Evolutionary conservation across 2,888 invertebrate genomes (phyloP).

Genomic region (Melanargia galathea): DNA sequence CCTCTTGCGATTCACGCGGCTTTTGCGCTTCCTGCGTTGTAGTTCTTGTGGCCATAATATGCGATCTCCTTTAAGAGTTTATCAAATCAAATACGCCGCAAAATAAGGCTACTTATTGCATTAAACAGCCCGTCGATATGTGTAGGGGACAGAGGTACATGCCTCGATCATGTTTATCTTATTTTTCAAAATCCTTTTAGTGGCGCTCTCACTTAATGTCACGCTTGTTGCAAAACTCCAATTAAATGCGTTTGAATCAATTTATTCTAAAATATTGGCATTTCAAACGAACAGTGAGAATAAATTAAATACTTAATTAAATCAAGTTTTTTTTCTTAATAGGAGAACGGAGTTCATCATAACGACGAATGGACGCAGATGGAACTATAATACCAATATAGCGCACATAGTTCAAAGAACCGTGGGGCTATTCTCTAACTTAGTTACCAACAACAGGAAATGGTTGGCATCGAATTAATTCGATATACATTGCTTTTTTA

Average conservation of each 20-base stretch:
- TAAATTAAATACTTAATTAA: background rate
- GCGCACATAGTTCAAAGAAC: too few species aligned
- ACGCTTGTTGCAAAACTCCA: slow-evolving; percentile 6
- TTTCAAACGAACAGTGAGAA: slow-evolving; percentile 5
- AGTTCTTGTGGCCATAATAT: background rate
- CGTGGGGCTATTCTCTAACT: too few species aligned
- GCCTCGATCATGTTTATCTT: slow-evolving; percentile 30
- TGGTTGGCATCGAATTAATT: too few species aligned
- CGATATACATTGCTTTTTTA: too few species aligned
- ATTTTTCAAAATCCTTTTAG: slow-evolving; percentile 31
- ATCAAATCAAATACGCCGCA: slow-evolving; percentile 17
- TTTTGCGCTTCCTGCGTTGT: background rate
- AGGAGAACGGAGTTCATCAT: background rate
- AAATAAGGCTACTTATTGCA: slow-evolving; percentile 16
- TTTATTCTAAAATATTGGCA: background rate
- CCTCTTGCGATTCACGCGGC: background rate
- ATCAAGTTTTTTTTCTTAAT: background rate
- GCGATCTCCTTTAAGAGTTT: slow-evolving; percentile 4
- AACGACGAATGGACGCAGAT: too few species aligned
- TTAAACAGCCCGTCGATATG: slow-evolving; percentile 10
- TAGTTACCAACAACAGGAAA: too few species aligned
- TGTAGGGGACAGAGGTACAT: background rate
- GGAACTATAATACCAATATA: too few species aligned
- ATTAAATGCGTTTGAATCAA: slow-evolving; percentile 17
- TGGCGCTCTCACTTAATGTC: slow-evolving; percentile 13